Evolutionary conservation across 2,113 vertebrate species (phyloP), one percentile per base, ranked within the genome.

Genomic region (Benitochromis conjunctus): DNA sequence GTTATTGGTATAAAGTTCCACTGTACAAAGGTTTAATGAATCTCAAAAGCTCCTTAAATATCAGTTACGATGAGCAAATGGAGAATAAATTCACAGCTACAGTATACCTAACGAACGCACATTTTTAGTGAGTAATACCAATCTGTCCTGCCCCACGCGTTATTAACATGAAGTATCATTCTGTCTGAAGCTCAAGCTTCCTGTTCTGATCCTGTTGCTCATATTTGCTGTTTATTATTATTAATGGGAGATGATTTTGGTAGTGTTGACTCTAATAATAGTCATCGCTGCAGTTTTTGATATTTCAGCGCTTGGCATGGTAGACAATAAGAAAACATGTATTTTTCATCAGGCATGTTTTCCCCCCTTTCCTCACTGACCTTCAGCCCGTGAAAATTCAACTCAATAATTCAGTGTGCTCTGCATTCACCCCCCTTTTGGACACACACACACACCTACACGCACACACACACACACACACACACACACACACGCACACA

Each of bases 381-480:
- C 96, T 96, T 94, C 96, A 96, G 95, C 86, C 93, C 88, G 80
- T 93, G 93, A 95, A 96, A 96, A 95, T 94, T 92, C 92, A 93
- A 91, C 92, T 96, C 93, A 97, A 96, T 97, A 96, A 96, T 96
- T 96, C 93, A 96, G 94, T 83, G 88, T 53, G 86, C 92, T 94
- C 92, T 92, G 79, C 83, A 87, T 89, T 91, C 89, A 74, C 62
- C 90, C 86, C 85, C 82, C 85, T 62, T 58, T 89, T 43, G 74
- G 46, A 84, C 64, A 29, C 60, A 69, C 81, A 76, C 34, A 64
- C 88, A 81, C 74, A 13, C 80, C 69, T 56, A 62, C 46, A 80
- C 18, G n/a, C 62, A 53, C 10, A 56, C 46, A 55, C 82, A 46
- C 41, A 87, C 79, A 31, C 57, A 54, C 3, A 46, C 41, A 87